Evolutionary conservation across 2,888 invertebrate species (phyloP).

Genomic region (Neocrepidodera transversa): DNA sequence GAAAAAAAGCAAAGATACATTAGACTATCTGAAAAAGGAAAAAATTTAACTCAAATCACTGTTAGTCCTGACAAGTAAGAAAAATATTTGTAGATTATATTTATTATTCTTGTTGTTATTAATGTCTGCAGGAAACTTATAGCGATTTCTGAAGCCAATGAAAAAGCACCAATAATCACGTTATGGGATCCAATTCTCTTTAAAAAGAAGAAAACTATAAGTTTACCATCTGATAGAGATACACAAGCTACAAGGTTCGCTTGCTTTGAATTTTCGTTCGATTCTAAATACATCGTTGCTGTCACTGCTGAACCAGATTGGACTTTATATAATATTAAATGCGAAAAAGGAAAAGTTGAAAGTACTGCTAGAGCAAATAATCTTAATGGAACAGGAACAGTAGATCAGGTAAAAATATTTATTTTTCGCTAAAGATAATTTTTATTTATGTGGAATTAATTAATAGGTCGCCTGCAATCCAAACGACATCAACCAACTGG

Average conservation of each 20-base stretch:
- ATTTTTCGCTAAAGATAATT: no score
- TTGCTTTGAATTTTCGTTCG: conserved; percentile 79
- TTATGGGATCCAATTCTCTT: conserved; percentile 76
- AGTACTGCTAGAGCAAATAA: conserved; percentile 76
- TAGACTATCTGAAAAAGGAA: conserved; percentile 71
- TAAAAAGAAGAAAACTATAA: conserved; percentile 74
- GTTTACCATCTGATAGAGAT: conserved; percentile 56
- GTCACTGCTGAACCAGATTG: conserved; percentile 86
- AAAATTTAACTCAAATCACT: conserved; percentile 68
- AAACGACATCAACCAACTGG: conserved; percentile 75
- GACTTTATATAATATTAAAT: conserved; percentile 80
- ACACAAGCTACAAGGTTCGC: conserved; percentile 59
- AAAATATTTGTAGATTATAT: no score
- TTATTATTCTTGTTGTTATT: no score
- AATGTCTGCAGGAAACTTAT: conserved; percentile 66
- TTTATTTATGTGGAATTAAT: not conserved
- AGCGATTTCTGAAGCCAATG: conserved; percentile 65
- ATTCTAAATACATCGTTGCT: conserved; percentile 80
- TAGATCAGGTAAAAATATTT: conserved; percentile 66
- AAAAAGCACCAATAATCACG: conserved; percentile 65
- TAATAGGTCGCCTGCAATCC: conserved; percentile 78
- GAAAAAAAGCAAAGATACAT: conserved; percentile 78
- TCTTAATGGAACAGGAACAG: conserved; percentile 71
- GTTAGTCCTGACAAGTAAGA: conserved; percentile 74
- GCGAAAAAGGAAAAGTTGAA: conserved; percentile 83